Evolutionary conservation across 2,888 invertebrate species (phyloP).

Genomic region (Ptychoptera albimana): DNA sequence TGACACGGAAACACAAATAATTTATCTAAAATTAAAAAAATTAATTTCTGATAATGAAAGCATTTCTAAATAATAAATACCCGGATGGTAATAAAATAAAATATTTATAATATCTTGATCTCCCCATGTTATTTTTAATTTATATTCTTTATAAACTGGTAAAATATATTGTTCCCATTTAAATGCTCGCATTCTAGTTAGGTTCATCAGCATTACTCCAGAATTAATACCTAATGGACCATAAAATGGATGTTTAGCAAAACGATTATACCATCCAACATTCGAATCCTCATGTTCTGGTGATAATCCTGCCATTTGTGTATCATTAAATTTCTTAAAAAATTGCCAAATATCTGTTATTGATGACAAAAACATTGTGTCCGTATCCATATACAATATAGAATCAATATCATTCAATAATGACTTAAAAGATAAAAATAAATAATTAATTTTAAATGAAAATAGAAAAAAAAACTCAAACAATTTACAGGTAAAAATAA

Average conservation of each 20-base stretch:
- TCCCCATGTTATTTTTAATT: constrained; percentile 84
- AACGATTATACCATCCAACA: constrained; percentile 90
- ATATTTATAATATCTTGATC: constrained; percentile 91
- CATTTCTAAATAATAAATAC: constrained; percentile 20
- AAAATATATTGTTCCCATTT: constrained; percentile 73
- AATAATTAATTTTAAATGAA: background rate
- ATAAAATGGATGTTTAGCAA: constrained; percentile 90
- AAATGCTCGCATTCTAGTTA: constrained; percentile 76
- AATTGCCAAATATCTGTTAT: constrained; percentile 69
- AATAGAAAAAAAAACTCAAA: background rate
- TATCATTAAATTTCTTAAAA: constrained; percentile 64
- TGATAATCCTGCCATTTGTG: constrained; percentile 74
- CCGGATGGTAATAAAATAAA: constrained; percentile 65
- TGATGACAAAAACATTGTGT: constrained; percentile 74
- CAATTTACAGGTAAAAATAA: constrained; percentile 77
- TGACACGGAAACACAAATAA: constrained; percentile 67
- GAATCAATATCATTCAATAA: constrained; percentile 65
- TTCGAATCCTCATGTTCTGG: constrained; percentile 86
- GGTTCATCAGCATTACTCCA: constrained; percentile 95
- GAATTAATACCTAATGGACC: constrained; percentile 74
- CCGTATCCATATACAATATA: constrained; percentile 84
- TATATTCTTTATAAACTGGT: constrained; percentile 72
- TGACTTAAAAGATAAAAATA: constrained; percentile 39
- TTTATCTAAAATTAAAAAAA: constrained; percentile 37
- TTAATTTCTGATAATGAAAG: too few relatives aligned